Conservation (phyloP, 2,797 vertebrate species). For the Eulemur rubriventer region DNA sequence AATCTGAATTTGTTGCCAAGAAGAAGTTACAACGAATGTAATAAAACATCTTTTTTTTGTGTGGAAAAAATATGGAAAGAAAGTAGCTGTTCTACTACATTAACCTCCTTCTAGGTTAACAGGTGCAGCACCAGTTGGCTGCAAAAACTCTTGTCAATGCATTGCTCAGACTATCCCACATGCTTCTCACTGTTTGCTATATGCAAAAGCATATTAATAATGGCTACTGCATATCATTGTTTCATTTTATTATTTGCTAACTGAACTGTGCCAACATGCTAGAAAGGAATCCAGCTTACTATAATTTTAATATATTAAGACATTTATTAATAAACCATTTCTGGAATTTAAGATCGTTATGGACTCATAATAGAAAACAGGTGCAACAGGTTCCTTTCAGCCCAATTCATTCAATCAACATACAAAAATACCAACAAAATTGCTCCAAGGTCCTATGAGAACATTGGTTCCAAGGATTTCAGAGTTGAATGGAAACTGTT, state of each 20-base stretch:
- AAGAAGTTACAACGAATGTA: slow-evolving; percentile 36
- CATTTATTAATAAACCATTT: neutral
- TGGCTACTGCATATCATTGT: neutral
- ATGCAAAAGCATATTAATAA: neutral
- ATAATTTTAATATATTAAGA: neutral
- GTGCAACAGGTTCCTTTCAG: neutral
- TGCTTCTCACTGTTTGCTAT: neutral
- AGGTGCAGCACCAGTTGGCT: slow-evolving; percentile 15
- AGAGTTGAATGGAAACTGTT: neutral
- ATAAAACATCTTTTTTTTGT: slow-evolving; percentile 42
- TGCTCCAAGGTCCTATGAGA: neutral
- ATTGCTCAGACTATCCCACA: neutral
- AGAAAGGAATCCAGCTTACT: neutral
- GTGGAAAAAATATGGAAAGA: slow-evolving; percentile 36
- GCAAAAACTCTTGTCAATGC: neutral
- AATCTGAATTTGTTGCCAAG: neutral
- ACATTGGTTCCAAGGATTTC: neutral
- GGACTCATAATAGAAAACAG: neutral
- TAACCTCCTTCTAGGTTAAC: slow-evolving; percentile 47
- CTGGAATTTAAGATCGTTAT: slow-evolving; percentile 1
- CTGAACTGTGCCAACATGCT: neutral
- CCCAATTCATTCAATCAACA: neutral
- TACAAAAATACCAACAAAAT: neutral
- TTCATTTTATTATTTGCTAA: neutral
- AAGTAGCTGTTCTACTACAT: slow-evolving; percentile 6